These are phyloP conservation scores for Eulemur rubriventer DNA, from an alignment of 2,797 vertebrate genomes.

Conservation along the genomic window DNA sequence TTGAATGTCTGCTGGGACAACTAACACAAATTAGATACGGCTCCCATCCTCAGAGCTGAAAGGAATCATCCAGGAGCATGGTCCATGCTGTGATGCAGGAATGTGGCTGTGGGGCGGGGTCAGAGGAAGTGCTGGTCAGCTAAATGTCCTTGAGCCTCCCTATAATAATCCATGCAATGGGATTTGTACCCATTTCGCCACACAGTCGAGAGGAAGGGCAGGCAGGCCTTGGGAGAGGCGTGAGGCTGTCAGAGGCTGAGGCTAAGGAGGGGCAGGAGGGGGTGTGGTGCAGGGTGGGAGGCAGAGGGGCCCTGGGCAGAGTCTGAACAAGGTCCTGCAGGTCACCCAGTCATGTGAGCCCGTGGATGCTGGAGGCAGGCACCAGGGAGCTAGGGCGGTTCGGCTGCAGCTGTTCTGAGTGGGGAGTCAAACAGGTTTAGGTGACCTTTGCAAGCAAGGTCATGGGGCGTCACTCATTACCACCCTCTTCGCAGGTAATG, in stretches of 20 bases:
- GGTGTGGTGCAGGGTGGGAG: neutral
- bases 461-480: neutral
- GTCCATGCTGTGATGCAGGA: neutral
- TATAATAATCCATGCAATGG: neutral
- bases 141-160: neutral
- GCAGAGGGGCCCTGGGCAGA: neutral
- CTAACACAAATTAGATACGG: neutral
- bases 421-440: slow-evolving; percentile 66
- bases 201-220: neutral
- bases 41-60: neutral
- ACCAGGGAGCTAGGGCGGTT: neutral
- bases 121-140: neutral
- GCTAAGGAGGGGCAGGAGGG: neutral
- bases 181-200: neutral
- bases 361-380: neutral
- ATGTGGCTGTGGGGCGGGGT: neutral
- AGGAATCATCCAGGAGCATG: neutral
- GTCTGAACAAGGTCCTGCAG: neutral
- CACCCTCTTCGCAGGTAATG: slow-evolving; percentile 1
- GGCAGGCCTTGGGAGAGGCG: neutral
- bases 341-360: neutral
- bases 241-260: neutral
- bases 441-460: slow-evolving; percentile 39
- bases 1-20: neutral
- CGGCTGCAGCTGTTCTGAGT: neutral